Conservation (phyloP, 1,140 invertebrate species). For the Drosophila obscura region DNA sequence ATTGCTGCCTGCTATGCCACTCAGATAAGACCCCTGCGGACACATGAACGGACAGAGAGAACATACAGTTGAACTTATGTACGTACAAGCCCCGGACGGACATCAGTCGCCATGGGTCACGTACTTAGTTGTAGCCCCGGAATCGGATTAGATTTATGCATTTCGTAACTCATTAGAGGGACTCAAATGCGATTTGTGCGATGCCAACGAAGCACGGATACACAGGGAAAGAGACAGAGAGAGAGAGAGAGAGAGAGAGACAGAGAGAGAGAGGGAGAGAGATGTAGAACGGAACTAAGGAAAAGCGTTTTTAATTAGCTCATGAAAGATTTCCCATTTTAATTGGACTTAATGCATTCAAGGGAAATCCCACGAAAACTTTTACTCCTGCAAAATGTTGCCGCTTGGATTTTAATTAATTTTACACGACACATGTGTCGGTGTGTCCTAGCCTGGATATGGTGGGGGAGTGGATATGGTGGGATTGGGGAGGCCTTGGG, state of each 20-base stretch:
- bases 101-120: conserved; percentile 26
- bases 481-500: conserved; percentile 12
- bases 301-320: conserved; percentile 66
- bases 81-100: neutral
- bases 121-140: conserved; percentile 5
- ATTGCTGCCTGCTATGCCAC: conserved; percentile 39
- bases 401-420: conserved; percentile 70
- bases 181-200: conserved; percentile 40
- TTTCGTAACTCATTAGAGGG: conserved; percentile 54
- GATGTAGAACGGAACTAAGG: conserved; percentile 2
- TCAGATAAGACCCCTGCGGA: conserved; percentile 29
- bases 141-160: conserved; percentile 61
- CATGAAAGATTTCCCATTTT: conserved; percentile 59
- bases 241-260: neutral
- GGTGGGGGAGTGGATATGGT: no score
- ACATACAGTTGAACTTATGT: conserved; percentile 1
- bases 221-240: neutral
- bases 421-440: conserved; percentile 42
- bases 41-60: conserved; percentile 1
- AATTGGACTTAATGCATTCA: conserved; percentile 69
- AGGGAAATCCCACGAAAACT: conserved; percentile 49
- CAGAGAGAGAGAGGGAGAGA: no score
- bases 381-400: conserved; percentile 35
- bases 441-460: no score
- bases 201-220: conserved; percentile 22